phyloP scores from a whole-genome alignment of 2,797 vertebrate genomes.

The Loris lydekkerianus region DNA sequence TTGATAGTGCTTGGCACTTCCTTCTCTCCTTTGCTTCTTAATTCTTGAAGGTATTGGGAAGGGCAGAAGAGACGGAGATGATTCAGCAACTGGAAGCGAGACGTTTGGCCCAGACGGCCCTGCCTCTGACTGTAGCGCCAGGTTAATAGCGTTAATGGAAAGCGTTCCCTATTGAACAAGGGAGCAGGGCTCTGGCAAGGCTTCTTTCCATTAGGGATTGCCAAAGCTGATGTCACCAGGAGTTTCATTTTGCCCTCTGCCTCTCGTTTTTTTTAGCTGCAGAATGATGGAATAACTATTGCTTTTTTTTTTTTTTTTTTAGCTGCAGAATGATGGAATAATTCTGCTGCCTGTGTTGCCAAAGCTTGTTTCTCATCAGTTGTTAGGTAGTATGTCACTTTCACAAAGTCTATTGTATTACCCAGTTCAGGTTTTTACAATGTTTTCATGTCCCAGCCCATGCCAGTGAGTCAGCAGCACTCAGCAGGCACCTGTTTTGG shows the following conservation, averaged over 20 bases:
- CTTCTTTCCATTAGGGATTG: constrained; percentile 71
- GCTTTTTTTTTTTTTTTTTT: not conserved
- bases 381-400: constrained; percentile 35
- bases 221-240: constrained; percentile 76
- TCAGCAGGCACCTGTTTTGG: not conserved
- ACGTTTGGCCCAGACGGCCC: not conserved
- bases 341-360: not conserved
- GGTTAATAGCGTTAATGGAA: constrained; percentile 74
- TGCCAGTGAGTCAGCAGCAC: constrained; percentile 10
- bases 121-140: not conserved
- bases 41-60: constrained; percentile 58
- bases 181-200: constrained; percentile 53
- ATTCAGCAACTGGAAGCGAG: constrained; percentile 59
- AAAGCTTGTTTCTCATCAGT: constrained; percentile 23
- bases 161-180: constrained; percentile 26
- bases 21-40: not conserved
- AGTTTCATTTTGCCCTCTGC: constrained; percentile 37
- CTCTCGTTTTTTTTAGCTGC: constrained; percentile 30
- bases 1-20: not conserved
- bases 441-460: not conserved
- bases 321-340: constrained; percentile 45
- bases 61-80: constrained; percentile 52
- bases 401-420: not conserved
- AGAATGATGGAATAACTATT: constrained; percentile 42
- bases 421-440: not conserved